Conservation (phyloP, 2,113 vertebrate genomes). For the Spea multiplicata region DNA sequence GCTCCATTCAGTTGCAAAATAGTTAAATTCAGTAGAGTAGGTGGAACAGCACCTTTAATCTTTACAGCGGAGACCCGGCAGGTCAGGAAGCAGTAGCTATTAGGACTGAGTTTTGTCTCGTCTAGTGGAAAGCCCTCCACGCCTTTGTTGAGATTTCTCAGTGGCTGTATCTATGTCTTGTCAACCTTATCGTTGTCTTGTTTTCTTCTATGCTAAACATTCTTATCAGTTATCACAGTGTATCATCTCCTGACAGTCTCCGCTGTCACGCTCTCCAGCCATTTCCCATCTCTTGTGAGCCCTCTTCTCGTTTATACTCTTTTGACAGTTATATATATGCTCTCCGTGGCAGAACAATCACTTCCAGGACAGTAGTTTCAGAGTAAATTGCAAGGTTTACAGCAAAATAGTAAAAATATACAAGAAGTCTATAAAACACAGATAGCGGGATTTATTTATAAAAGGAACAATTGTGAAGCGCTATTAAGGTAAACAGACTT, state of each 20-base stretch:
- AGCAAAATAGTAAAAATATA: neutral
- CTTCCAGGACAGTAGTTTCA: neutral
- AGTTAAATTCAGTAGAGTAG: too few relatives aligned
- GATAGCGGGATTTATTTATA: neutral
- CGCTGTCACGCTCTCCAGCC: constrained; percentile 13
- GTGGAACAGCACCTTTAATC: too few relatives aligned
- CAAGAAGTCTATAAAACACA: neutral
- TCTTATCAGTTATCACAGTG: constrained; percentile 23
- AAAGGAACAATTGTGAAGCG: neutral
- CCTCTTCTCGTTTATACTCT: constrained; percentile 4
- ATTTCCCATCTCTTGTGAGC: constrained; percentile 27
- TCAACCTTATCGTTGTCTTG: constrained; percentile 1
- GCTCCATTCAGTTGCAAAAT: too few relatives aligned
- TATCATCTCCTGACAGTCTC: constrained; percentile 24
- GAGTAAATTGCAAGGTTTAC: neutral
- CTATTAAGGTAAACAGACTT: neutral
- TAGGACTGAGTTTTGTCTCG: neutral
- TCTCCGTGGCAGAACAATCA: neutral
- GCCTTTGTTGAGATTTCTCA: neutral
- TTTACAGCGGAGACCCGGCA: too few relatives aligned
- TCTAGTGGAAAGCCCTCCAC: too few relatives aligned
- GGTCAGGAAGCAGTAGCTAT: too few relatives aligned
- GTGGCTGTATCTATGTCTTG: neutral
- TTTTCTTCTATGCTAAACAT: constrained; percentile 10
- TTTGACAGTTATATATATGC: constrained; percentile 25